Conservation (phyloP, 2,888 invertebrate genomes). For the Scrobipalpa atriplicella region DNA sequence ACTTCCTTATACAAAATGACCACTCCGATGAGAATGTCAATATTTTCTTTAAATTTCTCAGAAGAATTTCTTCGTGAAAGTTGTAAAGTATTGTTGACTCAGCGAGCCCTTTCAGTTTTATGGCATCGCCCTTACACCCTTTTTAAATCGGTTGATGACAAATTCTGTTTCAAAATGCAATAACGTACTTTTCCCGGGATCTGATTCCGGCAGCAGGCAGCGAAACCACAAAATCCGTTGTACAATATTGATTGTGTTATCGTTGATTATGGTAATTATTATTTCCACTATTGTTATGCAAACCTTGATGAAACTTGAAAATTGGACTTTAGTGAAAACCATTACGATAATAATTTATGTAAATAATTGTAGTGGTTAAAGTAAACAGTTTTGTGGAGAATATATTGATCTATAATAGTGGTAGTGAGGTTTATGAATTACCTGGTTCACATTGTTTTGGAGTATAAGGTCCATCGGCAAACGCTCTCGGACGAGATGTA, state of each 20-base stretch:
- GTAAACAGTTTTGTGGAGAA: no score
- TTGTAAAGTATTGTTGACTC: no score
- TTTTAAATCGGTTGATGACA: constrained; percentile 32
- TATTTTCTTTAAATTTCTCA: no score
- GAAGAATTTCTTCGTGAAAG: no score
- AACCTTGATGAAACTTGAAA: constrained; percentile 10
- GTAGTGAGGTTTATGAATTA: constrained; percentile 48
- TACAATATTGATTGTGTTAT: constrained; percentile 46
- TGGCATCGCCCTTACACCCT: no score
- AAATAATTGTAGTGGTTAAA: neutral
- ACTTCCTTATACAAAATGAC: no score
- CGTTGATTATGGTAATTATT: constrained; percentile 33
- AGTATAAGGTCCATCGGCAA: constrained; percentile 90
- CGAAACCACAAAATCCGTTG: constrained; percentile 57
- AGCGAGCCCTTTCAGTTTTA: no score
- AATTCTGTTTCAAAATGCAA: constrained; percentile 50
- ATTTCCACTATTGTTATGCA: constrained; percentile 9
- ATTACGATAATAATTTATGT: no score
- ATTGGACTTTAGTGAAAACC: neutral
- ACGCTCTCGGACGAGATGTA: constrained; percentile 91
- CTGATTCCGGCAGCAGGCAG: constrained; percentile 68
- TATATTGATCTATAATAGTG: no score
- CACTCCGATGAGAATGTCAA: no score
- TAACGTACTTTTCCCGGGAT: constrained; percentile 75
- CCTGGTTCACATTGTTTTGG: constrained; percentile 87